Base-by-base conservation (phyloP, 2,797 vertebrate genomes). In the Phrynocephalus guinanensis region DNA sequence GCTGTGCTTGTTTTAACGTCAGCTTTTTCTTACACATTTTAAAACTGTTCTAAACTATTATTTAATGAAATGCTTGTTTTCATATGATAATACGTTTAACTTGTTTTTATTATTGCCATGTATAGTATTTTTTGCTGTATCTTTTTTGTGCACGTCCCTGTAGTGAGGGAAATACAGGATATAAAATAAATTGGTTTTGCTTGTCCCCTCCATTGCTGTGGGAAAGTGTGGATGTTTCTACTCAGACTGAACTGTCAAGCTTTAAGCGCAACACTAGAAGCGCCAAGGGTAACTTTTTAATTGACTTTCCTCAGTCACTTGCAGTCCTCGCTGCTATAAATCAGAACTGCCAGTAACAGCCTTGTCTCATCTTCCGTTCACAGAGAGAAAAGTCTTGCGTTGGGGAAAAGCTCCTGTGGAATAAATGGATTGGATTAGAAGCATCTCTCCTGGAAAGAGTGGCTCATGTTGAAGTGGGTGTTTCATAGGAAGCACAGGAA, bases 381-480 rank as follows among this genome's bases (percentile, higher is more conserved):
- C 84, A 24, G n/a, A 72, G 67, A 86, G 60, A 6, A 18, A n/a
- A 52, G 26, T 72, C 22, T 44, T 67, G 1, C 13, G 84, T 52
- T 60, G 86, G 73, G 83, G 70, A 52, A 85, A 88, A 6, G 73
- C 11, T 18, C 28, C 66, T 28, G 3, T 44, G 28, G n/a, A 30
- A 83, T 66, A 30, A 0, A 5, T 13, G 67, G 60, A 86, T 86
- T 86, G 86, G 1, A 2, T 20, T 48, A 77, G 22, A 38, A 44
- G 20, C 38, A 56, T 82, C 3, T 83, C 75, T 82, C 89, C 33
- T 82, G 48, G 73, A 87, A 88, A 81, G 7, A 44, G 67, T 76
- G 63, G 48, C 24, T 76, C 10, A 10, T n/a, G 76, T 88, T 81
- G 52, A 84, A 85, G 68, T 44, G 3, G 30, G 56, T 81, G 20